Evolutionary conservation across 2,113 vertebrate species (phyloP).

Genomic region (Orthonyx spaldingii): DNA sequence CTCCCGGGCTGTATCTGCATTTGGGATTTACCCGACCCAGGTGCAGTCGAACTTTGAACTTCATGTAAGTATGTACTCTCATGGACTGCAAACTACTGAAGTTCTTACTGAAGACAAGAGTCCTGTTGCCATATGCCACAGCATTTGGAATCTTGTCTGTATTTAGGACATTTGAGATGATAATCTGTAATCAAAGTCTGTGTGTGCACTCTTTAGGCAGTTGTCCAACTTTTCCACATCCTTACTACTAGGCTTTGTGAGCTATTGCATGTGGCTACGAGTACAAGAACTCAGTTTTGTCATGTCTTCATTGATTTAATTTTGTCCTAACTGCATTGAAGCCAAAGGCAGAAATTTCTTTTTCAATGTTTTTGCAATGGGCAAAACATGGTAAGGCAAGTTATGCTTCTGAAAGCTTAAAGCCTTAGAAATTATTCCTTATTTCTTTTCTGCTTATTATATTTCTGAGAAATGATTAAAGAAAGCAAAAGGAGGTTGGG

Average conservation of each 20-base stretch:
- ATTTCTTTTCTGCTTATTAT: background rate
- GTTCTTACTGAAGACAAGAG: background rate
- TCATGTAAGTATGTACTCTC: background rate
- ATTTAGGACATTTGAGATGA: background rate
- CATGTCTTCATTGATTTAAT: background rate
- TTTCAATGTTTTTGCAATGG: background rate
- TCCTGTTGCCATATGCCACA: background rate
- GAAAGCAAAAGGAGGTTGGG: background rate
- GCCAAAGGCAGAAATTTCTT: background rate
- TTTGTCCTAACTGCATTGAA: background rate
- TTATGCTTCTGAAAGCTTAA: background rate
- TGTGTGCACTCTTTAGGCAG: background rate
- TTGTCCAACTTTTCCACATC: background rate
- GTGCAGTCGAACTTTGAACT: background rate
- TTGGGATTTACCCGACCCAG: background rate
- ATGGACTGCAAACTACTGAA: background rate
- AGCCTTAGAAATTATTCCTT: background rate
- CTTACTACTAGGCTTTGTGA: background rate
- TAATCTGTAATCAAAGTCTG: background rate
- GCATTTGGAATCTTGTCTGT: background rate
- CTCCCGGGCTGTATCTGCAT: too few relatives aligned
- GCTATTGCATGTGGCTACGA: background rate
- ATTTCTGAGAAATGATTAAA: background rate
- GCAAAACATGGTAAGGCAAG: background rate
- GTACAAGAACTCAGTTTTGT: background rate